A percentile compares a stretch with the other conserved stretches of the same genome.
Conservation (phyloP, 92 coral and sea anemone genomes). For the Scolanthus callimorphus region DNA sequence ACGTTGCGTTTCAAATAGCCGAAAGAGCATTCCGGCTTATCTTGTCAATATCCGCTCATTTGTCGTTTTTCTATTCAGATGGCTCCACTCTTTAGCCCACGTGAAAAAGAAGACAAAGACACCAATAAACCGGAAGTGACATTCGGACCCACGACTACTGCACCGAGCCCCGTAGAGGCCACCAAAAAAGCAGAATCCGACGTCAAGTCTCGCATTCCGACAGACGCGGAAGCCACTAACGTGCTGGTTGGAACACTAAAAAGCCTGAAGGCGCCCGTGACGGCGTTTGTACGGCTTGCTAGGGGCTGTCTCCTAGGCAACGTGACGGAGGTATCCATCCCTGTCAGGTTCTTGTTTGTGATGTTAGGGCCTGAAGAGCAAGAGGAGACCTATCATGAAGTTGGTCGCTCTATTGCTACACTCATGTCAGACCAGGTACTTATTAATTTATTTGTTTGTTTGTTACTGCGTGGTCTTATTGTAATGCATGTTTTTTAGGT, state of each 20-base stretch:
- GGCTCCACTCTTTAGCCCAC: too few relatives aligned
- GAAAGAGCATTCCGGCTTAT: too few relatives aligned
- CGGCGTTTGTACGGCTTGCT: conserved; percentile 95
- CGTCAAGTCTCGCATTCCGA: conserved; percentile 78
- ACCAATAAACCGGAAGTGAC: conserved; percentile 44
- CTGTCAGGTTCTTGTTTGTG: conserved; percentile 80
- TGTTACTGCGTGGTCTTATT: too few relatives aligned
- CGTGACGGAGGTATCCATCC: conserved; percentile 90
- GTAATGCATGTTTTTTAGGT: too few relatives aligned
- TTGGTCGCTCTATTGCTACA: conserved; percentile 96
- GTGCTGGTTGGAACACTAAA: conserved; percentile 94
- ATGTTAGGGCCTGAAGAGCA: conserved; percentile 80
- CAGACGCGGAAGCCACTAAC: conserved; percentile 93
- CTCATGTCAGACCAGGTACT: conserved; percentile 96
- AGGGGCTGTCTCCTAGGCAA: conserved; percentile 77
- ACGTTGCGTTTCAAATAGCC: too few relatives aligned
- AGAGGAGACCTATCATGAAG: conserved; percentile 82
- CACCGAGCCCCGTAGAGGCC: conserved; percentile 35
- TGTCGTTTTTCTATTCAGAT: too few relatives aligned
- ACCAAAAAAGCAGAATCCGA: conserved; percentile 69
- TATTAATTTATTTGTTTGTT: too few relatives aligned
- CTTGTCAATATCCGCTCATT: too few relatives aligned
- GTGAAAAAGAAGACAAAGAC: too few relatives aligned
- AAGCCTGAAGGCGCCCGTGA: conserved; percentile 61
- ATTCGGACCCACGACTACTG: conserved; percentile 54